A percentile compares a stretch with the other conserved stretches of the same genome.
phyloP scores from a whole-genome alignment of 2,888 invertebrate genomes.

The Stegana nigrithorax region DNA sequence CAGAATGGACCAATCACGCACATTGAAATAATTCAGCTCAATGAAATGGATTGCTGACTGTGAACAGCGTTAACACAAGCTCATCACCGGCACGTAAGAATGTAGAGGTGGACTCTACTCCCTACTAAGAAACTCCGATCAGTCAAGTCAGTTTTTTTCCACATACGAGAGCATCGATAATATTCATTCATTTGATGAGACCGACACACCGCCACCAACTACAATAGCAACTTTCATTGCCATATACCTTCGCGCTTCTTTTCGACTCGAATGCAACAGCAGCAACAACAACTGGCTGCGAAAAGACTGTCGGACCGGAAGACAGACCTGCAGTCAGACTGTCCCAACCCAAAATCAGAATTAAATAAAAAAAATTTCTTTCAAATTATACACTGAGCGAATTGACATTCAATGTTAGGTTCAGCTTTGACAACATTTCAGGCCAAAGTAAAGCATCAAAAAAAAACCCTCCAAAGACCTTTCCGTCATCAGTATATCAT shows the following conservation, averaged over 20 bases:
- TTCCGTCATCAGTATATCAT: too few relatives aligned
- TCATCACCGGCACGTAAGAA: too few relatives aligned
- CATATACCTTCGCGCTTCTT: conserved; percentile 15
- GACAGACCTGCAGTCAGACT: conserved; percentile 23
- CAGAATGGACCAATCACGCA: too few relatives aligned
- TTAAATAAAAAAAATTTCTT: conserved; percentile 47
- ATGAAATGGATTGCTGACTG: too few relatives aligned
- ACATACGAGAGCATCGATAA: conserved; percentile 54
- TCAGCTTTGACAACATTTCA: too few relatives aligned
- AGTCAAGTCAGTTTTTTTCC: conserved; percentile 56
- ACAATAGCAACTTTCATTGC: conserved; percentile 34
- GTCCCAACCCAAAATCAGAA: conserved; percentile 48
- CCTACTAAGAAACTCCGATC: conserved; percentile 29
- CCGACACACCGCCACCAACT: conserved; percentile 48
- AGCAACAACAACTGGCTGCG: too few relatives aligned
- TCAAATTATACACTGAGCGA: conserved; percentile 23
- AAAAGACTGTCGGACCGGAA: conserved; percentile 22
- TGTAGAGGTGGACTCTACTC: too few relatives aligned
- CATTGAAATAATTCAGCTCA: too few relatives aligned
- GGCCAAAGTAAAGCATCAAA: too few relatives aligned
- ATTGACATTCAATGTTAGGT: too few relatives aligned
- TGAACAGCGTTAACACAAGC: too few relatives aligned
- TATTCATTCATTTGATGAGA: conserved; percentile 63
- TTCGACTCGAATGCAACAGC: conserved; percentile 29
- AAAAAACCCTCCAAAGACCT: too few relatives aligned